phyloP scores from a whole-genome alignment of 2,797 vertebrate species.

The Remorina albescens region DNA sequence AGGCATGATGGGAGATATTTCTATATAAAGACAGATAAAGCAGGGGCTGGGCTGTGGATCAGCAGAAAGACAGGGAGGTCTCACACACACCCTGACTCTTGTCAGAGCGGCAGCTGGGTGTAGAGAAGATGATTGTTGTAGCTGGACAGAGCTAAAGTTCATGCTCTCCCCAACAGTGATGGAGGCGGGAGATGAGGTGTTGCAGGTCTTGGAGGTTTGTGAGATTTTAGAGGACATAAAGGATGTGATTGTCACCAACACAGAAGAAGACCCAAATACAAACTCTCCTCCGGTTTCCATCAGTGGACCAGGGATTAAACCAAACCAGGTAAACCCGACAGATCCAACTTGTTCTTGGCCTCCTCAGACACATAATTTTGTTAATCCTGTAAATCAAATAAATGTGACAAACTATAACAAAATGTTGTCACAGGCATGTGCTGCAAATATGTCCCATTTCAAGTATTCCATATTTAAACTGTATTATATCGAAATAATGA shows the following conservation, averaged over 20 bases:
- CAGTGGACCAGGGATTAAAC: constrained; percentile 46
- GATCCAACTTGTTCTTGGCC: background rate
- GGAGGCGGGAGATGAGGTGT: constrained; percentile 56
- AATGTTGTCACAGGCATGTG: too few relatives aligned
- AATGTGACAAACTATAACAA: too few relatives aligned
- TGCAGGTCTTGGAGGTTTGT: constrained; percentile 69
- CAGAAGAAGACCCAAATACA: constrained; percentile 51
- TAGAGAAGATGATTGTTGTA: constrained; percentile 17
- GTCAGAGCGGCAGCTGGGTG: constrained; percentile 9
- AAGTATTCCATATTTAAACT: too few relatives aligned
- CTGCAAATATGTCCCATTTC: too few relatives aligned
- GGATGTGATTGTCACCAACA: constrained; percentile 64
- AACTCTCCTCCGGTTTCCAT: constrained; percentile 39
- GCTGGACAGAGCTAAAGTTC: constrained; percentile 34
- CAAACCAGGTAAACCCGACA: constrained; percentile 69
- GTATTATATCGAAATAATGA: too few relatives aligned
- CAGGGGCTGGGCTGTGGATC: constrained; percentile 39
- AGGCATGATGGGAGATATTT: constrained; percentile 74
- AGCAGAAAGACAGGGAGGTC: constrained; percentile 58
- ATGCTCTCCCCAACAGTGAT: constrained; percentile 48
- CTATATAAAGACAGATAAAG: constrained; percentile 75
- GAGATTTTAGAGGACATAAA: constrained; percentile 49
- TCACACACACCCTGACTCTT: constrained; percentile 14
- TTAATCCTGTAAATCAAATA: too few relatives aligned
- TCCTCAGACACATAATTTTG: too few relatives aligned